Evolutionary conservation across 2,888 invertebrate genomes (phyloP), one percentile per base, ranked within the genome.

Genomic region (Pristionchus maxplancki): DNA sequence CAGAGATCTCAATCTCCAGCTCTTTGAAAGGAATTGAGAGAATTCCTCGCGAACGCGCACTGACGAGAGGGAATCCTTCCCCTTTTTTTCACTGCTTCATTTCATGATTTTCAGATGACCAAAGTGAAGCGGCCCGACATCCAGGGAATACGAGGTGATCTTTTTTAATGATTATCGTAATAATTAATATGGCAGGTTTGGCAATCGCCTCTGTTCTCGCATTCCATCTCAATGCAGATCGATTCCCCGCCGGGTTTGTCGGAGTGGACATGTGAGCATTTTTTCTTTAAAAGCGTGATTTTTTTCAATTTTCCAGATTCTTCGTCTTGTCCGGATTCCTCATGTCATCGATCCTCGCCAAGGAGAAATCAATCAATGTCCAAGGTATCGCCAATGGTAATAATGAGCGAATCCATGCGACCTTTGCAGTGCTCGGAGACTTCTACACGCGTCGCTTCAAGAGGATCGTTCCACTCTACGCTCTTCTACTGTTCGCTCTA

Each of bases 371-470:
- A 0, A 50, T 50, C 17, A 17, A 50, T 50, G 15, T 50, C 3
- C 15, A 50, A 50, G 50, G 50, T 50, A 50, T 4, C 17, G 50
- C 17, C 50, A 9, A 50, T 8, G 50, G 13, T 2, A 11, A 50
- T 50, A 48, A 48, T 50, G 2, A 50, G 11, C 48, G 48, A 13
- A 9, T 48, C 6, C 48, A 9, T 48, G 48, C 13, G 48, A 48
- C 13, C 11, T 31, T 74, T 74, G 6, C 82, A 82, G 82, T 82
- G 4, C 48, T 82, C 31, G 0, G 31, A 0, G 50, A n/a, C 17
- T 82, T 82, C 50, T 82, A 82, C 82, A 82, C 50, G 0, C 82
- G 82, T 48, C 82, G 82, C 15, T 82, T 82, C 82, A 82, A 82
- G n/a, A 2, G 82, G 20, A 82, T 82, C 50, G 82, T 50, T 50